Conservation (phyloP, 2,888 invertebrate genomes). For the Aleiodes leptofemur region DNA sequence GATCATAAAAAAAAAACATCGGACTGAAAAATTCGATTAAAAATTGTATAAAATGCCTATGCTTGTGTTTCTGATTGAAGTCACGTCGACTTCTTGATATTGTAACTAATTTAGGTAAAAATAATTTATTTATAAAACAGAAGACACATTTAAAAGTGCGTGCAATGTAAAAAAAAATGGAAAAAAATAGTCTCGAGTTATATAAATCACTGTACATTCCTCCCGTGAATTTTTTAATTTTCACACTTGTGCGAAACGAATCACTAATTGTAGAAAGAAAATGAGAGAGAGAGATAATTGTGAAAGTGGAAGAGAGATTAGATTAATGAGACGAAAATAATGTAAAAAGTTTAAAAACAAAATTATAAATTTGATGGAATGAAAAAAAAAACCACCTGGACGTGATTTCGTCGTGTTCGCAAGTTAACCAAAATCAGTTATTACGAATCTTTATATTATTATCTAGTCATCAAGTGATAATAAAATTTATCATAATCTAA, state of each 20-base stretch:
- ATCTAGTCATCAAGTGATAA: constrained; percentile 75
- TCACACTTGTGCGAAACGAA: constrained; percentile 24
- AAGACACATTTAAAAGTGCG: constrained; percentile 16
- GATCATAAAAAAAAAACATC: background rate
- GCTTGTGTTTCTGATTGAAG: constrained; percentile 26
- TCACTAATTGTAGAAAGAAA: constrained; percentile 32
- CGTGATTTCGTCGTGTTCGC: constrained; percentile 53
- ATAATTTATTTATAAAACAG: constrained; percentile 12
- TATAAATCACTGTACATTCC: constrained; percentile 28
- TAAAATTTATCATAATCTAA: constrained; percentile 73
- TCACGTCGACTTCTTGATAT: constrained; percentile 27
- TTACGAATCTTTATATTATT: constrained; percentile 74
- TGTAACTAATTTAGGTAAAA: constrained; percentile 24
- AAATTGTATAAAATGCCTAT: constrained; percentile 21
- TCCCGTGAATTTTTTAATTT: constrained; percentile 12
- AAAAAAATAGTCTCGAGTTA: background rate
- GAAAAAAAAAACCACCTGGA: constrained; percentile 41
- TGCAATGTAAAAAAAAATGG: constrained; percentile 32
- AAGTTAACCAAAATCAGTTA: constrained; percentile 66
- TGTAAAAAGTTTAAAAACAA: constrained; percentile 20
- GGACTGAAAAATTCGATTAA: background rate
- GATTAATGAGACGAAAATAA: constrained; percentile 7
- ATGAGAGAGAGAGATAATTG: background rate
- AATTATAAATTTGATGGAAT: constrained; percentile 27
- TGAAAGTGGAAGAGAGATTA: constrained; percentile 9